Evolutionary conservation across 2,888 invertebrate genomes (phyloP), one percentile per base, ranked within the genome.

Genomic region (Metellina segmentata): DNA sequence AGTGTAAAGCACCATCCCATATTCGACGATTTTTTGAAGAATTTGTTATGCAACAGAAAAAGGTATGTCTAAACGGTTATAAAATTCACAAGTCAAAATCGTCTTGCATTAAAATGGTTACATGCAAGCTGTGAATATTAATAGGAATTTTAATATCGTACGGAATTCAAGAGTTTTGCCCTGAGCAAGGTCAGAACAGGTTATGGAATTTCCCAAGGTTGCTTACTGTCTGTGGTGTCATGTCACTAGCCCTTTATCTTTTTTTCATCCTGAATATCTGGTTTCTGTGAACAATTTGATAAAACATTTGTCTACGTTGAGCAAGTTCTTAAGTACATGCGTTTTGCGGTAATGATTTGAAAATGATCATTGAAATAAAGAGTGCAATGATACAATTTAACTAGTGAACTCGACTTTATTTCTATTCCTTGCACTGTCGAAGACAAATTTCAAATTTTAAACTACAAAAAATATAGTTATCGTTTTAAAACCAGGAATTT

Each of bases 111-210:
- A 78, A 52, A 16, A 5, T 7, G 5, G 6, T 11, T 16, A 61
- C 11, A 9, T 61, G 34, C 4, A n/a, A n/a, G 20, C 52, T 19
- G 16, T 82, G 74, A 74, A 85, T 85, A 16, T 85, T 48, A 72
- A 72, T 52, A 72, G 52, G 51, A 72, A 70, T 72, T 71, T 71
- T 51, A 11, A 74, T 74, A 53, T 48, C 74, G 8, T 75, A 53
- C 5, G n/a, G 53, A 85, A 85, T 85, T 48, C 61, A 5, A 71
- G 49, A 19, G n/a, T 53, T 75, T 34, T 2, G 81, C 79, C 81
- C 20, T 8, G 20, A 81, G 85, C 90, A 90, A 90, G 90, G 90
- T 90, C 90, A 85, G 79, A 90, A 90, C 90, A 74, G 85, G 90
- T 85, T 90, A 49, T 70, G 81, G 85, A 85, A 90, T 85, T 81